A percentile compares a stretch with the other conserved stretches of the same genome.
Evolutionary conservation across 2,113 vertebrate genomes (phyloP).

Genomic region (Oxygymnocypris stewartii): DNA sequence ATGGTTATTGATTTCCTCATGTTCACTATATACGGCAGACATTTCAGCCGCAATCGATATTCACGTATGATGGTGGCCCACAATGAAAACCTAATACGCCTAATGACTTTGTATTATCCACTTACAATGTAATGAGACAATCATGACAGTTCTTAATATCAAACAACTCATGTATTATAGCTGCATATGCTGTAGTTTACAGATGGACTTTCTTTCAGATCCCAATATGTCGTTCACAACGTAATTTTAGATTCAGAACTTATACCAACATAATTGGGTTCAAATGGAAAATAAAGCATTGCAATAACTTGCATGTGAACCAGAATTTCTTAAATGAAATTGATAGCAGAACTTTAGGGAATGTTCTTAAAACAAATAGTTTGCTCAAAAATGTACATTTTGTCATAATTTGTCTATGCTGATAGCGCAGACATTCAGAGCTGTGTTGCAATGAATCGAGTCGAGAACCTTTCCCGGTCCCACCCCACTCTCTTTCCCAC

Average conservation of each 20-base stretch:
- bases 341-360: not conserved
- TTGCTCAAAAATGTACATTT: not conserved
- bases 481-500: too few species aligned
- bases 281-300: not conserved
- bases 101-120: constrained; percentile 50
- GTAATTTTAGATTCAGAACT: constrained; percentile 24
- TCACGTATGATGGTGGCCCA: constrained; percentile 21
- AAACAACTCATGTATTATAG: not conserved
- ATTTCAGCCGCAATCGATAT: constrained; percentile 52
- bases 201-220: constrained; percentile 19
- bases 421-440: too few species aligned
- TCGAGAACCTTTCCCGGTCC: too few species aligned
- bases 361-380: not conserved
- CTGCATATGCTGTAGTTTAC: not conserved
- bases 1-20: constrained; percentile 55
- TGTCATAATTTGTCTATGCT: too few species aligned
- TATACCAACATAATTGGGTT: constrained; percentile 17
- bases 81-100: constrained; percentile 42
- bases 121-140: constrained; percentile 46
- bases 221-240: constrained; percentile 30
- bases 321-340: not conserved
- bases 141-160: constrained; percentile 3
- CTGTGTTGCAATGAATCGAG: too few species aligned
- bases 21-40: constrained; percentile 38
- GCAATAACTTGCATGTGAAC: not conserved